Evolutionary conservation across 2,888 invertebrate genomes (phyloP), one percentile per base, ranked within the genome.

Genomic region (Scaptomyza parva): DNA sequence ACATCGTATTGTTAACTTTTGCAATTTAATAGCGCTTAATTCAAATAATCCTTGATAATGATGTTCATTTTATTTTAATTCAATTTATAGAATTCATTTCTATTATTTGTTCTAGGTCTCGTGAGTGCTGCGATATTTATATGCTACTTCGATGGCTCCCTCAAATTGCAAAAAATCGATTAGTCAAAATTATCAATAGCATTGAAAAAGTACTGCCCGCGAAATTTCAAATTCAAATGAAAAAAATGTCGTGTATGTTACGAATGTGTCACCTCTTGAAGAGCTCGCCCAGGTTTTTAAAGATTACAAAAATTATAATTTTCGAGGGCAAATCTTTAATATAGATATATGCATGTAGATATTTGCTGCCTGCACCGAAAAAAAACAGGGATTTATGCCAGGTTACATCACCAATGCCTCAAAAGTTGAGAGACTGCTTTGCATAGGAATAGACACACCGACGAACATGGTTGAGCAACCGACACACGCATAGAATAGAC

Each of bases 361-460:
- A 17, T 7, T 18, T 12, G 28, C 17, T 28, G 28, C 45, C 30
- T 47, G 30, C n/a, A 20, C 30, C 30, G 20, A 47, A 47, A 48
- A 48, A 12, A 35, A 48, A 12, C 22, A 35, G 33, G 48, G 48
- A 17, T 33, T 48, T 33, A n/a, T 48, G 14, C 48, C 48, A 48
- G 20, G 48, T 48, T 48, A 48, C 48, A 48, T 48, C 48, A 48
- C 48, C 20, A 35, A 14, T 48, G 48, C 48, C 33, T 22, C 35
- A 35, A 48, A 48, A 22, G 17, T 14, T 48, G 14, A 48, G 48
- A 35, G 11, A 22, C 48, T 48, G 20, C 11, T 48, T 37, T 48
- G 48, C 14, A 22, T 48, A 48, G 48, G 35, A 48, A 48, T 48
- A 35, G 48, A 8, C 35, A 35, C 20, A 30, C 11, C 35, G 14